Evolutionary conservation across 2,113 vertebrate species (phyloP), one percentile per base, ranked within the genome.

Genomic region (Jaculus jaculus): DNA sequence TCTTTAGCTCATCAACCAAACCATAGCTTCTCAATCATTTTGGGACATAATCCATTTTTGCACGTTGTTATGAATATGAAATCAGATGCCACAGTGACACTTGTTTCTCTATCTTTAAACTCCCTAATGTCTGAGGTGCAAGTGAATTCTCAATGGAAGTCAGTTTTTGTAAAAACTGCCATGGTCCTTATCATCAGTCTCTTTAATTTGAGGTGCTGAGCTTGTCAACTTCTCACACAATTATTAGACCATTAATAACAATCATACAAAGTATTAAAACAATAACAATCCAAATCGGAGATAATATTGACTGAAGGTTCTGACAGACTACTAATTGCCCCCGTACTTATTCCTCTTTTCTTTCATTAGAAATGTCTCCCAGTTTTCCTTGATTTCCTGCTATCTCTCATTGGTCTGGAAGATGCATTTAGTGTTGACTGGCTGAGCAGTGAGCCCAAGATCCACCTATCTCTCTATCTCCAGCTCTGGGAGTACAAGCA

Each of bases 1-100:
- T 95, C 83, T 93, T 95, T 79, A 93, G 93, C 90, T 96, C 90
- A 93, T 95, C 92, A 96, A 26, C 78, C 93, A 93, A 94, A 65
- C 63, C 83, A 94, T 37, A 71, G 79, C 80, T 82, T 93, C 73
- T 96, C 84, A 92, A 82, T 91, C 83, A 90, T 93, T 95, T 96
- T 74, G 85, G 75, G 47, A 58, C 24, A 60, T 79, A 95, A 93
- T 96, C 90, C 81, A 91, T 80, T 94, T 93, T 91, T 95, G 32
- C 47, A 92, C 61, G 92, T 81, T 95, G 61, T 94, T 95, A 93
- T 93, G 90, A 95, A 92, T 94, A 93, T 84, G 39, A 94, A 95
- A 94, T 86, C 47, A 92, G 88, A 92, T 90, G 47, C 42, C 69
- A 86, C 51, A 93, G 54, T 92, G 85, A 86, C 13, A 95, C 51